A percentile compares a stretch with the other conserved stretches of the same genome.
Conservation (phyloP, 2,113 vertebrate genomes). For the Natator depressus region DNA sequence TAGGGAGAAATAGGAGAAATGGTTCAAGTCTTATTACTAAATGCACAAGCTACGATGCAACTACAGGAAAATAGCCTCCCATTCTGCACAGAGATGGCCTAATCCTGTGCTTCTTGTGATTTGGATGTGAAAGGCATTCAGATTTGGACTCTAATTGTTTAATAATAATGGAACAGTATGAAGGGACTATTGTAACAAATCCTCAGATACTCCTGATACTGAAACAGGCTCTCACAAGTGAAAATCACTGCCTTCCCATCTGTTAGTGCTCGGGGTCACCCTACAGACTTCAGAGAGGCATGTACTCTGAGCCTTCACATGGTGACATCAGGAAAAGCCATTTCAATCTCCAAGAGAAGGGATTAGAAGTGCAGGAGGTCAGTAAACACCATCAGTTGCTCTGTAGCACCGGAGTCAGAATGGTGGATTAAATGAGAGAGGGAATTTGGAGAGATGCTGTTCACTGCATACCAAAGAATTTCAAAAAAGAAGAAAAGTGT, state of each 20-base stretch:
- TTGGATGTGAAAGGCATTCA: background rate
- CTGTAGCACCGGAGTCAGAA: background rate
- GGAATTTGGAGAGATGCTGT: background rate
- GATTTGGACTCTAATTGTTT: background rate
- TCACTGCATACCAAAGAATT: background rate
- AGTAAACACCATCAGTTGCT: background rate
- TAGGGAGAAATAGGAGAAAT: background rate
- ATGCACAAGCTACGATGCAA: background rate
- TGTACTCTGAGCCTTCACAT: background rate
- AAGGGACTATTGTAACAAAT: background rate
- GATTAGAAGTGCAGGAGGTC: background rate
- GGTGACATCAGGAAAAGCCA: conserved; percentile 1
- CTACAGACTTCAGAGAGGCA: background rate
- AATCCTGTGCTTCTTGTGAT: background rate
- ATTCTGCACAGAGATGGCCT: background rate
- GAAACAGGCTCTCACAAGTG: background rate
- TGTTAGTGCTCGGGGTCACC: background rate
- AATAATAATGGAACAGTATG: background rate
- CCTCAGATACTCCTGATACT: background rate
- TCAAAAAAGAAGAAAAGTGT: background rate
- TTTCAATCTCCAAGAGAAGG: background rate
- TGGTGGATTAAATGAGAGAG: background rate
- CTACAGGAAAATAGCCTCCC: background rate
- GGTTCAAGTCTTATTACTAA: background rate
- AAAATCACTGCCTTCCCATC: background rate